Conservation (phyloP, 2,113 vertebrate species). For the Oncorhynchus nerka region DNA sequence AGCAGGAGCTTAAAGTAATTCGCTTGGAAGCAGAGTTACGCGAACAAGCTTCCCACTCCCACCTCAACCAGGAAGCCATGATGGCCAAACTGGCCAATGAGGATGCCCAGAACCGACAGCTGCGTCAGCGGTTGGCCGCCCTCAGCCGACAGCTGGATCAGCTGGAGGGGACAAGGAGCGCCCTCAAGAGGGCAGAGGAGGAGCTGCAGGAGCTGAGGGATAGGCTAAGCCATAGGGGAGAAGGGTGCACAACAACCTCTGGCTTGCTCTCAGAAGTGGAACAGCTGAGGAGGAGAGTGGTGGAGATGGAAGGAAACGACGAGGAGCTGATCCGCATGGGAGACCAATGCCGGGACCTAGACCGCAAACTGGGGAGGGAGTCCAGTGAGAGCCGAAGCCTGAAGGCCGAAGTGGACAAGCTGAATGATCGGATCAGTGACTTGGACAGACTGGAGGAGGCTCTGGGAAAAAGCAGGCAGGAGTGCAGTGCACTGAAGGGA, state of each 20-base stretch:
- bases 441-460: conserved; percentile 91
- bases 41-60: conserved; percentile 64
- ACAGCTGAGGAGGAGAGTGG: conserved; percentile 84
- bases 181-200: conserved; percentile 82
- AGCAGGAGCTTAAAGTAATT: conserved; percentile 75
- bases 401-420: conserved; percentile 87
- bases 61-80: conserved; percentile 77
- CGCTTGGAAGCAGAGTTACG: conserved; percentile 74
- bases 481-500: conserved; percentile 84
- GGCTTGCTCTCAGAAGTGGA: conserved; percentile 87
- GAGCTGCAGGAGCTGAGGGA: conserved; percentile 84
- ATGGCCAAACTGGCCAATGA: conserved; percentile 88
- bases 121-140: conserved; percentile 79
- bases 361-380: conserved; percentile 85
- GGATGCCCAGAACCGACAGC: conserved; percentile 83
- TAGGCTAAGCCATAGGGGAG: conserved; percentile 79
- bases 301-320: conserved; percentile 97
- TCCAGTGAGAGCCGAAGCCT: conserved; percentile 80
- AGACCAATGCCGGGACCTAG: conserved; percentile 89
- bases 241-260: conserved; percentile 66
- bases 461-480: conserved; percentile 89
- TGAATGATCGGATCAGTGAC: conserved; percentile 87
- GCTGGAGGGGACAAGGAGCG: conserved; percentile 84
- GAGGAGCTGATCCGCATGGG: conserved; percentile 93
- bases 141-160: conserved; percentile 83